Base-by-base conservation (phyloP, 2,113 vertebrate genomes). In the Ploceus nigricollis region DNA sequence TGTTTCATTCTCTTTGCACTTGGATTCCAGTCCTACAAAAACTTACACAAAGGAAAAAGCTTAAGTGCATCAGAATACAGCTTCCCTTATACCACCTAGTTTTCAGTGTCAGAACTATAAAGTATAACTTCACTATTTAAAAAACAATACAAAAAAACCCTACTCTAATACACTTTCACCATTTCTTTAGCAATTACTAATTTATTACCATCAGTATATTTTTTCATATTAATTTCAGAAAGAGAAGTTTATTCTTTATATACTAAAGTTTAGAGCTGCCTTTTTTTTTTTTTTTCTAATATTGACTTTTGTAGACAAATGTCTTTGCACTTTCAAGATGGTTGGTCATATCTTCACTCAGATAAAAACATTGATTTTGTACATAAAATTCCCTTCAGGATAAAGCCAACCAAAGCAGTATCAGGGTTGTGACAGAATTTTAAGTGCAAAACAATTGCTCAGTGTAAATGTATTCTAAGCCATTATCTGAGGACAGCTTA, bases 131-230 rank as follows among this genome's bases (percentile, higher is more conserved):
- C 24, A 54, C 1, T 24, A 15, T 63, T 88, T 37, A 11, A 51
- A 76, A 79, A 73, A 4, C 4, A 68, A 31, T 28, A 19, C 16
- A 18, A 28, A n/a, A 30, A 6, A 0, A 0, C 10, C 12, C 9
- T 4, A 0, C 0, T 31, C 3, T 42, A 44, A 30, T 22, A 69
- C 6, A 1, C 2, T 70, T 70, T 82, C 20, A 72, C 4, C 4
- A 4, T n/a, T 72, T 60, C 10, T 60, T 71, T 64, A 79, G 2
- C 14, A 60, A 56, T 71, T 71, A 11, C 6, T 35, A 58, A 35
- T 35, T 58, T 37, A 24, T 3, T 42, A 20, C 2, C 1, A 37
- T 68, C 7, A 42, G 4, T 39, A 19, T 13, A 40, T 45, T 50
- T 79, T 82, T 89, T 79, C 5, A 27, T 19, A 50, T 56, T 68